Percentiles rank a stretch among this genome's conserved stretches.
phyloP scores from a whole-genome alignment of 2,888 invertebrate genomes.

The Scotopteryx bipunctaria region DNA sequence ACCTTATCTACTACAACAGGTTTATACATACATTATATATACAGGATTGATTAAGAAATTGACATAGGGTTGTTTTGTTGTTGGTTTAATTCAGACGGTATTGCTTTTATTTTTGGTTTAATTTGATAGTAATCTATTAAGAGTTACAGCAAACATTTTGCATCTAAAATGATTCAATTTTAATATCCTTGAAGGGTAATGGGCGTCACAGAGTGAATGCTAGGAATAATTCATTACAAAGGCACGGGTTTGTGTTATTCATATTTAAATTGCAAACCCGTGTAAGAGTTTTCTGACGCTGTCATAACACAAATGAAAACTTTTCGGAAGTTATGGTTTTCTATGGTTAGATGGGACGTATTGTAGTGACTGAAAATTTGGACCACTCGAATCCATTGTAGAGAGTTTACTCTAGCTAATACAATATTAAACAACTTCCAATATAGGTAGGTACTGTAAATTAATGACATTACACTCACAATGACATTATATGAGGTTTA shows the following conservation, averaged over 20 bases:
- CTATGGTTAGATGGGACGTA: constrained; percentile 8
- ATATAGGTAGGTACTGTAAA: too few relatives aligned
- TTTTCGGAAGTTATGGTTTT: constrained; percentile 26
- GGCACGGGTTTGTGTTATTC: constrained; percentile 48
- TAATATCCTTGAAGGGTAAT: constrained; percentile 26
- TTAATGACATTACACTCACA: too few relatives aligned
- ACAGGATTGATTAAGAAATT: too few relatives aligned
- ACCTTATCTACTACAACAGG: too few relatives aligned
- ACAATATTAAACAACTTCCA: neutral
- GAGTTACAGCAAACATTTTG: constrained; percentile 17
- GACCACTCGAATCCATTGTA: neutral
- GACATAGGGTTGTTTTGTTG: too few relatives aligned
- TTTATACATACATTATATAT: too few relatives aligned
- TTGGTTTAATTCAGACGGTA: too few relatives aligned
- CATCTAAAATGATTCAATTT: constrained; percentile 24
- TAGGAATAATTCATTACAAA: constrained; percentile 51
- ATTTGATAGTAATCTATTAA: too few relatives aligned
- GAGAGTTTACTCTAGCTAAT: neutral
- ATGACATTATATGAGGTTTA: neutral
- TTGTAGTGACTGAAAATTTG: neutral
- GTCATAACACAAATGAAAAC: constrained; percentile 34
- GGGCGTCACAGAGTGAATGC: constrained; percentile 37
- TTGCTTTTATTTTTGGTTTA: too few relatives aligned
- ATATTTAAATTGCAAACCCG: constrained; percentile 47
- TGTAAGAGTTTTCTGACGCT: constrained; percentile 39